Conservation (phyloP, 2,888 invertebrate species). For the Autographa pulchrina region DNA sequence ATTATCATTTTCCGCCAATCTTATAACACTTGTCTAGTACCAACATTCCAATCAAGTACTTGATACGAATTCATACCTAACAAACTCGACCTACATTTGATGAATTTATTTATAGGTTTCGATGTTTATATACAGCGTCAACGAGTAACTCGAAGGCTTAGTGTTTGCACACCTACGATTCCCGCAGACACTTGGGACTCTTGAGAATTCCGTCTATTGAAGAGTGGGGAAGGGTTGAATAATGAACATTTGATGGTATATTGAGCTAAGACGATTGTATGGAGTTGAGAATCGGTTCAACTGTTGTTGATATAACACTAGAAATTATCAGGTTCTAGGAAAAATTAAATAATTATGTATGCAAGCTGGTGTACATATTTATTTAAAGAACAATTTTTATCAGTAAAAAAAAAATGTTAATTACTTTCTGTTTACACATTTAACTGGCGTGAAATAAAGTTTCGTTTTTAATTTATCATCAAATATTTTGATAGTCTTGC, state of each 20-base stretch:
- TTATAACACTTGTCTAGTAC: no score
- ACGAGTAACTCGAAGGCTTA: conserved; percentile 41
- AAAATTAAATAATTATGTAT: no score
- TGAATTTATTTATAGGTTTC: conserved; percentile 55
- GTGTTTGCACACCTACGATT: conserved; percentile 57
- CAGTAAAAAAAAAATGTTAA: no score
- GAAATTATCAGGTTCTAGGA: no score
- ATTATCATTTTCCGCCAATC: no score
- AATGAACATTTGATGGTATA: conserved; percentile 35
- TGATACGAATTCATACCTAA: conserved; percentile 26
- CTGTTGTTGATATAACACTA: background rate
- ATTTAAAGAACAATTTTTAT: no score
- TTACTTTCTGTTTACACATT: no score
- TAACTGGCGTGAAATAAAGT: no score
- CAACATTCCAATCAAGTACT: no score
- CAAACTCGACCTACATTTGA: conserved; percentile 45
- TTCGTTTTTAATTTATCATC: no score
- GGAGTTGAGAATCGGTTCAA: background rate
- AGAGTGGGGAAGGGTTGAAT: conserved; percentile 32
- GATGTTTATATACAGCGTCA: conserved; percentile 52
- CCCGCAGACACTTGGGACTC: conserved; percentile 41
- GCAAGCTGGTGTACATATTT: no score
- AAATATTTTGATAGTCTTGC: no score
- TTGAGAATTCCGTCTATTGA: conserved; percentile 49
- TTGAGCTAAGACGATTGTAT: conserved; percentile 16